These are phyloP conservation scores for Larimichthys polyactis DNA, from an alignment of 2,113 vertebrate species.

Conservation along the genomic window DNA sequence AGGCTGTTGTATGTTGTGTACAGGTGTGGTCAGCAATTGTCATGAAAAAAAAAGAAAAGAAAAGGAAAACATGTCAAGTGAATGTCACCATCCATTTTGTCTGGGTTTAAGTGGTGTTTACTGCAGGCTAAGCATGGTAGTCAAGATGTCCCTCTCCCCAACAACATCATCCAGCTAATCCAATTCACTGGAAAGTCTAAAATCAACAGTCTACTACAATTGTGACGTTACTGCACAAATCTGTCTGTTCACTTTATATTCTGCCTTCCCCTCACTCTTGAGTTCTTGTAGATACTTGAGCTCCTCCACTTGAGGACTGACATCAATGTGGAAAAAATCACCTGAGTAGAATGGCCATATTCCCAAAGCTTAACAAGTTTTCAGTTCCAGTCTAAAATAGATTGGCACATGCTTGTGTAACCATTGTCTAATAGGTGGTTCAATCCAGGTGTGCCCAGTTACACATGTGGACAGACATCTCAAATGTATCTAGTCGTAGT, in stretches of 20 bases:
- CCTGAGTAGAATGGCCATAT: no score
- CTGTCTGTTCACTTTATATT: background rate
- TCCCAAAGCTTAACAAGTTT: background rate
- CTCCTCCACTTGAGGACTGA: background rate
- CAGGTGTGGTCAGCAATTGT: background rate
- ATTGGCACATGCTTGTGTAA: background rate
- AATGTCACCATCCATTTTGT: background rate
- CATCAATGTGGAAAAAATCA: background rate
- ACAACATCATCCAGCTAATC: background rate
- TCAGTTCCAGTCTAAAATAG: background rate
- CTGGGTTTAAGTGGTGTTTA: background rate
- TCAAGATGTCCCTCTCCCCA: no score
- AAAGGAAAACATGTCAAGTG: background rate
- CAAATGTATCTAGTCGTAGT: background rate
- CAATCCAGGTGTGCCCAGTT: background rate
- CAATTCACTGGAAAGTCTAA: background rate
- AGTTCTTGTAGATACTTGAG: conserved; percentile 16
- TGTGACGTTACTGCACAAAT: background rate
- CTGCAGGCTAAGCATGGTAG: no score
- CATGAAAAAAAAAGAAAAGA: background rate
- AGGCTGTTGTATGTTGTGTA: background rate
- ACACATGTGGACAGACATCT: background rate
- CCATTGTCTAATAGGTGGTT: background rate
- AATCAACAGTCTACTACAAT: background rate
- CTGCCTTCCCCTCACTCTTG: background rate